Conservation (phyloP, 2,797 vertebrate species). For the Sebastes nivosus region DNA sequence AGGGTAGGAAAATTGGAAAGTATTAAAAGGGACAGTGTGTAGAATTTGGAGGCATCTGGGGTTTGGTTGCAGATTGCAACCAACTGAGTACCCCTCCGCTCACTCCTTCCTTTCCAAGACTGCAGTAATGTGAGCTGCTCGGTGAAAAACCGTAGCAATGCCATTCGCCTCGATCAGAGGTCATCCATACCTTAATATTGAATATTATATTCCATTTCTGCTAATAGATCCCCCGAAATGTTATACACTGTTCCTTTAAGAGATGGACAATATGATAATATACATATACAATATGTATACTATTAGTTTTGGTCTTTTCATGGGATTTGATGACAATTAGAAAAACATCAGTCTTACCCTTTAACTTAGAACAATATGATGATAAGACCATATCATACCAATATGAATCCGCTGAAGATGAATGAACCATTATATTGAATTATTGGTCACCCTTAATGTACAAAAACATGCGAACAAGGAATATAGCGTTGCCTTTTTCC, state of each 20-base stretch:
- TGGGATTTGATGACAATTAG: not conserved
- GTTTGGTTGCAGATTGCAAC: no score
- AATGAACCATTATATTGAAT: not conserved
- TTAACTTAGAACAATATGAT: not conserved
- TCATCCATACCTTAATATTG: no score
- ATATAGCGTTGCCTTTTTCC: not conserved
- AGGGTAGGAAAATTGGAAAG: not conserved
- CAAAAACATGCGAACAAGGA: not conserved
- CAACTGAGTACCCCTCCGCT: no score
- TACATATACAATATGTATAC: not conserved
- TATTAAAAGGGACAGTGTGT: not conserved
- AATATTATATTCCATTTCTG: no score
- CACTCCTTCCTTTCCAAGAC: no score
- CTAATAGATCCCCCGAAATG: no score
- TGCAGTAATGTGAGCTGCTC: accelerated
- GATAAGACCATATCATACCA: not conserved
- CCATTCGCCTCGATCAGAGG: no score
- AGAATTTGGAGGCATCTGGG: no score
- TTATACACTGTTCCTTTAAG: not conserved
- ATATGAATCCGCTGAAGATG: not conserved
- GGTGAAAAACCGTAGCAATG: no score
- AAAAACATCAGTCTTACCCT: not conserved
- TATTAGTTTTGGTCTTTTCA: not conserved
- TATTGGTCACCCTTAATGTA: not conserved
- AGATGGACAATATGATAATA: not conserved